Percentiles rank a stretch among this genome's conserved stretches.
Evolutionary conservation across 2,888 invertebrate genomes (phyloP).

Genomic region (Andrena dorsata): DNA sequence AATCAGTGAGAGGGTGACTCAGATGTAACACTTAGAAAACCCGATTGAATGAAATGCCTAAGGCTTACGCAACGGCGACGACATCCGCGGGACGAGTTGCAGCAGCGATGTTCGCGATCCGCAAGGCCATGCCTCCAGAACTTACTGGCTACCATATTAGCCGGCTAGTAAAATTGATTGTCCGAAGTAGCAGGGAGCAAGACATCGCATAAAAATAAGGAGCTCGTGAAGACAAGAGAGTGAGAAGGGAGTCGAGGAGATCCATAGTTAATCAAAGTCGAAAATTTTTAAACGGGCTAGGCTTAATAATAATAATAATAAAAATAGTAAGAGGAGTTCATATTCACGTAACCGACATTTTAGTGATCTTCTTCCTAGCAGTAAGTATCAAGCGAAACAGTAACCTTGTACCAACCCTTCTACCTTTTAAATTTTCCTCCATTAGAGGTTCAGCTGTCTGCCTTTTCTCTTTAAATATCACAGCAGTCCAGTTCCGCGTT

Average conservation of each 20-base stretch:
- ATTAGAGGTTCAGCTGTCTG: no score
- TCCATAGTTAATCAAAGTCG: no score
- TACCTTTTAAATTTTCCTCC: no score
- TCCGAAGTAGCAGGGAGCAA: background rate
- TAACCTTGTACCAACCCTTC: no score
- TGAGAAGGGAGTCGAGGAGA: background rate
- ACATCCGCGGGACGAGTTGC: constrained; percentile 28
- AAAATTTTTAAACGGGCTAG: no score
- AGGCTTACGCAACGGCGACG: constrained; percentile 70
- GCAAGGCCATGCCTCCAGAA: constrained; percentile 56
- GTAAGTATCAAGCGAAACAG: no score
- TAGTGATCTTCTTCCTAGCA: no score
- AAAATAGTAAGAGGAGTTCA: no score
- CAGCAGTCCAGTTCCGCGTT: constrained; percentile 10
- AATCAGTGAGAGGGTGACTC: constrained; percentile 47
- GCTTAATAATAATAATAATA: no score
- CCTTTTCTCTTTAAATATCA: background rate
- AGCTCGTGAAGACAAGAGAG: background rate
- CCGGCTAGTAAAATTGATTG: constrained; percentile 3
- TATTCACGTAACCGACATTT: no score
- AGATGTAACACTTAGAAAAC: constrained; percentile 71
- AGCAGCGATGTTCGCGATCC: constrained; percentile 25
- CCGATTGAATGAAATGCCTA: constrained; percentile 75
- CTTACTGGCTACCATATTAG: constrained; percentile 24
- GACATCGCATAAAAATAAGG: background rate